A percentile compares a stretch with the other conserved stretches of the same genome.
phyloP scores from a whole-genome alignment of 2,888 invertebrate species.

The Mantis religiosa region DNA sequence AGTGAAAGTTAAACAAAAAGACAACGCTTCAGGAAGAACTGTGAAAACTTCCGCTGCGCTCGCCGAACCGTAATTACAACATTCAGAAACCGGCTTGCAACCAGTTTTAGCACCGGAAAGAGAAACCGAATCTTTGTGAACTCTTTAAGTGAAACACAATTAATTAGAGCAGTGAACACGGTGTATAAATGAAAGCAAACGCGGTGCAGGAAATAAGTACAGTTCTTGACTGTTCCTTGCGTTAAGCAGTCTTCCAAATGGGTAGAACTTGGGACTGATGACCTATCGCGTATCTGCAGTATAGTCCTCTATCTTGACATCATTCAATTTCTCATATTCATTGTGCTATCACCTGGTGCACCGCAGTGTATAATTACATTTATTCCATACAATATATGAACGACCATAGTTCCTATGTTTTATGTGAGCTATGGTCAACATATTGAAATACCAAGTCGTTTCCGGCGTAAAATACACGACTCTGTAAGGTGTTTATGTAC shows the following conservation, averaged over 20 bases:
- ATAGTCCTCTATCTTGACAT: no score
- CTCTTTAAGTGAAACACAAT: not conserved
- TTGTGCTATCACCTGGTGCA: no score
- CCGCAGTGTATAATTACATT: no score
- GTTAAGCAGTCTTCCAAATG: not conserved
- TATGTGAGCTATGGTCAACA: no score
- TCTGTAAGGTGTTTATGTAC: no score
- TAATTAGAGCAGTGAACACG: not conserved
- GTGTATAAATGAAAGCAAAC: not conserved
- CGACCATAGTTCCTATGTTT: no score
- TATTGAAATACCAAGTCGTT: no score
- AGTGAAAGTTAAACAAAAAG: not conserved
- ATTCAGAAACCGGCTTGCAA: not conserved
- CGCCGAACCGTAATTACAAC: not conserved
- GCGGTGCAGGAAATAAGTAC: not conserved
- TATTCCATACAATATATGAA: no score
- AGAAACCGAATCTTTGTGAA: not conserved
- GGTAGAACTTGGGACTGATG: not conserved
- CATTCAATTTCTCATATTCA: no score
- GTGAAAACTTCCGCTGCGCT: not conserved
- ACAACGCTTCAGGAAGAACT: not conserved
- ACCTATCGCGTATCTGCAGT: not conserved
- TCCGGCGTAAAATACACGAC: no score
- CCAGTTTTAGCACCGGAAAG: not conserved
- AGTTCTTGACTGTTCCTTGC: no score